These are phyloP conservation scores for Celastrina argiolus DNA, from an alignment of 2,888 invertebrate genomes.

Conservation along the genomic window DNA sequence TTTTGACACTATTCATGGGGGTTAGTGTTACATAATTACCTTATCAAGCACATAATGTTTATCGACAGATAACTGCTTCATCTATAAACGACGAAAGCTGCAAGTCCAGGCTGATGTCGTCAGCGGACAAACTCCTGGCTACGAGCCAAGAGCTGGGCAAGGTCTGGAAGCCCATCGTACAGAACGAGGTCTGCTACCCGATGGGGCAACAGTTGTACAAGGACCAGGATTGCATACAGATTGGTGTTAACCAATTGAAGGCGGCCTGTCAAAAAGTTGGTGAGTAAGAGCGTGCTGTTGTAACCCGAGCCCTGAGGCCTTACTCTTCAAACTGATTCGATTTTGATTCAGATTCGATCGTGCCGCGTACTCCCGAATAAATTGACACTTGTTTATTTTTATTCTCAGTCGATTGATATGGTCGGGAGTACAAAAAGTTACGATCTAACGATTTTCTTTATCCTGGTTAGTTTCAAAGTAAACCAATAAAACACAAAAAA, in stretches of 20 bases:
- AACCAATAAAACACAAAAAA: too few relatives aligned
- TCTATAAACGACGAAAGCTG: constrained; percentile 41
- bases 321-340: too few relatives aligned
- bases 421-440: too few relatives aligned
- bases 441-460: too few relatives aligned
- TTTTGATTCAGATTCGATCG: too few relatives aligned
- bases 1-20: too few relatives aligned
- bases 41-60: not conserved
- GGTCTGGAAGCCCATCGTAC: constrained; percentile 33
- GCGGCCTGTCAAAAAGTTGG: constrained; percentile 30
- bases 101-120: constrained; percentile 38
- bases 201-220: constrained; percentile 34
- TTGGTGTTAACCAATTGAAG: constrained; percentile 33
- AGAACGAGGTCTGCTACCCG: constrained; percentile 31
- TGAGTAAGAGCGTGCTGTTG: constrained; percentile 25
- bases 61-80: constrained; percentile 42
- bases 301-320: too few relatives aligned
- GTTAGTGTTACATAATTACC: not conserved
- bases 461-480: too few relatives aligned
- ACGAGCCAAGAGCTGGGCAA: constrained; percentile 33
- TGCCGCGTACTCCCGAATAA: too few relatives aligned
- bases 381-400: too few relatives aligned
- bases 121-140: constrained; percentile 36
- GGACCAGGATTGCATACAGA: constrained; percentile 33
- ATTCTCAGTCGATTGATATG: too few relatives aligned